Base-by-base conservation (phyloP, 1,140 invertebrate species). In the Drosophila malerkotliana region DNA sequence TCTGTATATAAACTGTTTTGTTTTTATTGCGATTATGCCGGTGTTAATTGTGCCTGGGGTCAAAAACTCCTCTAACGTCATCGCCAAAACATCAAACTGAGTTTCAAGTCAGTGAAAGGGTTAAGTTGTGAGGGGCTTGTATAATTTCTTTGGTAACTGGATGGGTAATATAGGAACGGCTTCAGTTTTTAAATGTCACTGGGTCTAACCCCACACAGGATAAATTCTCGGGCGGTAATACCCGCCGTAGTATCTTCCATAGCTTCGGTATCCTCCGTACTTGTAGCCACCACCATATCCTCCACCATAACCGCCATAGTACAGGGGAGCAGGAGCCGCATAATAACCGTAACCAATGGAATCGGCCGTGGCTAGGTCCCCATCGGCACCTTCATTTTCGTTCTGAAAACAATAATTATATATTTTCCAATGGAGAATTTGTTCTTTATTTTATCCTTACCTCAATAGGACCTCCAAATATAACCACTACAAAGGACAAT, bases 31-130 rank as follows among this genome's bases (percentile, higher is more conserved):
- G 39, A 26, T 72, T 62, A 67, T 56, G 51, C 55, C 51, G 67
- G 68, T 76, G 72, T 82, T 82, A 82, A 79, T 77, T 85, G 73
- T 60, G 69, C 47, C 67, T 74, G 68, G 77, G 81, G 81, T 85
- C 81, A 85, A 85, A 80, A 73, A 53, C 81, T 74, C 51, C 63
- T 58, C 51, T 85, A 73, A 85, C 77, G 77, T 84, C 80, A 84
- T 47, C 7, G 51, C 63, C 41, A 7, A 44, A 44, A 44, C 8
- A 18, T 14, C 14, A 44, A 44, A 44, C 21, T 58, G 21, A 71
- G 61, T 71, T 71, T 44, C 21, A 15, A 59, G 66, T 58, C 78
- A 75, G 61, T 63, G 73, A 81, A 81, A 81, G 68, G 73, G 39
- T 61, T 76, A 28, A 53, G 12, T 14, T 48, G 47, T 52, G 18